These are phyloP conservation scores for Artemia franciscana DNA, from an alignment of 1,140 invertebrate species.

Conservation along the genomic window DNA sequence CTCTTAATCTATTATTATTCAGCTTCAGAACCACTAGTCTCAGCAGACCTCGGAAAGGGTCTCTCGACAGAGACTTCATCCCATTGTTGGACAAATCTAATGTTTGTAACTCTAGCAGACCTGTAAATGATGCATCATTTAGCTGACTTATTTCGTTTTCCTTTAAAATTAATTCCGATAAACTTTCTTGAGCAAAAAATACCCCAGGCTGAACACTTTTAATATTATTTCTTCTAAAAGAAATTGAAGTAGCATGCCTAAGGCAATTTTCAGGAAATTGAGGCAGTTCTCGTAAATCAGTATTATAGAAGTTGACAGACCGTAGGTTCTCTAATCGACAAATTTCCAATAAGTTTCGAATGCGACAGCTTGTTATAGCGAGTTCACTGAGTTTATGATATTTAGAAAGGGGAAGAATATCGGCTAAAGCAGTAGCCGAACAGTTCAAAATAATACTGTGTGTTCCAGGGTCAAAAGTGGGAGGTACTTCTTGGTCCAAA, in stretches of 20 bases:
- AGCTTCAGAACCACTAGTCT: constrained; percentile 48
- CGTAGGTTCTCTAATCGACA: constrained; percentile 43
- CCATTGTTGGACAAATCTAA: constrained; percentile 55
- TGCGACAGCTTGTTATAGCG: constrained; percentile 16
- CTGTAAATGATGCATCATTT: constrained; percentile 43
- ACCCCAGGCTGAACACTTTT: constrained; percentile 45
- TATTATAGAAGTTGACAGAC: constrained; percentile 49
- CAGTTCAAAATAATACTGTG: background rate
- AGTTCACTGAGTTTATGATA: background rate
- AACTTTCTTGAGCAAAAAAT: constrained; percentile 44
- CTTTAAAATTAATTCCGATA: constrained; percentile 54
- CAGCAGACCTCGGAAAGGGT: constrained; percentile 39
- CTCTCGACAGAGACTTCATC: constrained; percentile 48
- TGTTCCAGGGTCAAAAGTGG: background rate
- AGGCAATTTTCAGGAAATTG: constrained; percentile 48
- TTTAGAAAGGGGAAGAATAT: background rate
- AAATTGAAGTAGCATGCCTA: constrained; percentile 44
- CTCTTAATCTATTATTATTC: constrained; percentile 40
- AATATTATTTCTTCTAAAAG: constrained; percentile 57
- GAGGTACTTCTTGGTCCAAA: background rate
- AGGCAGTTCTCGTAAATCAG: constrained; percentile 52
- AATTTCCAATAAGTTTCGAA: constrained; percentile 38
- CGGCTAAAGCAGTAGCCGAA: background rate
- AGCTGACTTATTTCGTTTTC: constrained; percentile 52
- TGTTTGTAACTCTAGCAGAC: constrained; percentile 43